A percentile compares a stretch with the other conserved stretches of the same genome.
phyloP scores from a whole-genome alignment of 2,888 invertebrate genomes.

The Cerastis rubricosa region DNA sequence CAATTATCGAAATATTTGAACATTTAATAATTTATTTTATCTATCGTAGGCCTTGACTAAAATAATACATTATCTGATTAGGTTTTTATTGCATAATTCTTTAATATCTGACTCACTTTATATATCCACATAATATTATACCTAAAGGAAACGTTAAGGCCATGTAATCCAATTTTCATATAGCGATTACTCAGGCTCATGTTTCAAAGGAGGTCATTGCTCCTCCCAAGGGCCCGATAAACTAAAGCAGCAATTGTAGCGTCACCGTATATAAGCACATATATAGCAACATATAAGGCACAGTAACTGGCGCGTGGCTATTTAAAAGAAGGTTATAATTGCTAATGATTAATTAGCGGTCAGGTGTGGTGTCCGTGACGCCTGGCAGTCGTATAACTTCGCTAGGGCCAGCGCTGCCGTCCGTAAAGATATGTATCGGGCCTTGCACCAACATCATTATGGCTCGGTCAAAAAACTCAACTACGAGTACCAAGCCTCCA shows the following conservation, averaged over 20 bases:
- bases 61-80: slow-evolving; percentile 4
- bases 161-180: slow-evolving; percentile 23
- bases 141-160: slow-evolving; percentile 17
- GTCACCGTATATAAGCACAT: background rate
- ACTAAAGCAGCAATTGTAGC: slow-evolving; percentile 14
- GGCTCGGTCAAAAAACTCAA: slow-evolving; percentile 26
- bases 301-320: slow-evolving; percentile 26
- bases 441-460: slow-evolving; percentile 56
- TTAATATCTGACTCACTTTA: background rate
- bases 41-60: slow-evolving; percentile 18
- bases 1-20: slow-evolving; percentile 1
- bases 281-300: slow-evolving; percentile 11
- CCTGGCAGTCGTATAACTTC: slow-evolving; percentile 36
- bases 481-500: background rate
- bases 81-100: slow-evolving; percentile 12
- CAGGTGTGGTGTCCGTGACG: slow-evolving; percentile 63
- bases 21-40: slow-evolving; percentile 10
- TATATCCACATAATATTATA: slow-evolving; percentile 33
- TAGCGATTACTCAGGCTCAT: slow-evolving; percentile 42
- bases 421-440: slow-evolving; percentile 62
- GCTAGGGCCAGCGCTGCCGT: slow-evolving; percentile 50
- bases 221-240: slow-evolving; percentile 32
- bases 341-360: slow-evolving; percentile 55
- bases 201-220: slow-evolving; percentile 33
- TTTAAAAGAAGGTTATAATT: slow-evolving; percentile 44